phyloP scores from a whole-genome alignment of 2,113 vertebrate species.

The Rhipidura dahli region DNA sequence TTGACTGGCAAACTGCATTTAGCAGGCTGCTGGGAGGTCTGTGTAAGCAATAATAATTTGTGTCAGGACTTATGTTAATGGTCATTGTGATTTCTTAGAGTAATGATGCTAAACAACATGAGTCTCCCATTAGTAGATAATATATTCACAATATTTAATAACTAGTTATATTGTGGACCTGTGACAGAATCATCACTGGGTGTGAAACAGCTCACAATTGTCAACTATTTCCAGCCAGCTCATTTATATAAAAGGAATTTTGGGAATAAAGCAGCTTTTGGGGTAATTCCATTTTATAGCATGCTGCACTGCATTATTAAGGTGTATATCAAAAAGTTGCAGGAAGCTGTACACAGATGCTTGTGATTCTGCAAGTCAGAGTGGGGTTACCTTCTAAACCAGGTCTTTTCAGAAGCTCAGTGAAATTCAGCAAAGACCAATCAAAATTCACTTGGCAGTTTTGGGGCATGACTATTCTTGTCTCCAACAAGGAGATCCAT shows the following conservation, averaged over 20 bases:
- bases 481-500: not conserved
- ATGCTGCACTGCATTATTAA: not conserved
- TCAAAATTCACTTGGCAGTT: not conserved
- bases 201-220: not conserved
- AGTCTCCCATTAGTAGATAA: not conserved
- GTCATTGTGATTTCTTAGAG: not conserved
- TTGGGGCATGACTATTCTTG: not conserved
- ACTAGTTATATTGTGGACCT: not conserved
- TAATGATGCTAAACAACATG: not conserved
- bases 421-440: not conserved
- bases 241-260: not conserved
- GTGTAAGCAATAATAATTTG: constrained; percentile 25
- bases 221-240: not conserved
- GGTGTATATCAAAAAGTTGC: not conserved
- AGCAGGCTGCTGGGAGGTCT: not conserved
- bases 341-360: not conserved
- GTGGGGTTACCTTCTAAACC: not conserved
- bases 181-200: not conserved
- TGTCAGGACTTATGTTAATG: not conserved
- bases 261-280: not conserved
- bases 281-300: not conserved
- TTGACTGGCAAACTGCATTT: not conserved
- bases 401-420: not conserved
- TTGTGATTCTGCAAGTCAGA: not conserved
- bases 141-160: constrained; percentile 15